These are phyloP conservation scores for Holothuria leucospilota DNA, from an alignment of 53 echinoderm and acorn worm species.

Conservation along the genomic window DNA sequence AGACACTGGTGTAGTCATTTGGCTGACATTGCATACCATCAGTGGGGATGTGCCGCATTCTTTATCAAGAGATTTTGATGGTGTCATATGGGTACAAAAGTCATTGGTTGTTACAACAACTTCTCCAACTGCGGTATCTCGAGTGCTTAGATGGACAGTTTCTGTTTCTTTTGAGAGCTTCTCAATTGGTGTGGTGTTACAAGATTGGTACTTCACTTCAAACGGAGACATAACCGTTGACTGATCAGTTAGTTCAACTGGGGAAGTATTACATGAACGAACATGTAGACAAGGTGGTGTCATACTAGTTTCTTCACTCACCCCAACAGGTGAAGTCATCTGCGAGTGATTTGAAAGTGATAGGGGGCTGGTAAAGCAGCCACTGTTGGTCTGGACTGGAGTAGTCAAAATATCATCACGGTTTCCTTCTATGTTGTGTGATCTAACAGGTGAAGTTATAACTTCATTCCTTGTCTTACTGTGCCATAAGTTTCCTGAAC, in stretches of 20 bases:
- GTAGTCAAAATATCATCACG: background rate
- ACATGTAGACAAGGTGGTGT: conserved; percentile 42
- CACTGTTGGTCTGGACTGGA: background rate
- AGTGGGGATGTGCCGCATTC: conserved; percentile 11
- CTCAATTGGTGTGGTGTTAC: background rate
- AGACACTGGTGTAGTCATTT: conserved; percentile 32
- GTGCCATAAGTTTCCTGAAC: conserved; percentile 15
- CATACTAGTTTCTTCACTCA: conserved; percentile 44
- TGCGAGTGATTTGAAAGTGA: conserved; percentile 38
- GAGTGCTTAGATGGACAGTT: background rate
- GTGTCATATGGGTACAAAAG: conserved; percentile 1
- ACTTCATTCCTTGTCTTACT: background rate
- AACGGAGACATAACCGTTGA: conserved; percentile 48
- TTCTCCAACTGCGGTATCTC: conserved; percentile 1
- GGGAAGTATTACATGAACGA: conserved; percentile 50
- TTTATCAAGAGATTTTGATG: conserved; percentile 15
- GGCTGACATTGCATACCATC: background rate
- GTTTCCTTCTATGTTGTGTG: background rate
- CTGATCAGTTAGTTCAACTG: conserved; percentile 12
- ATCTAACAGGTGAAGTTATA: background rate
- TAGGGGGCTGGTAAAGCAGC: conserved; percentile 41
- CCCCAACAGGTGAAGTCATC: conserved; percentile 35
- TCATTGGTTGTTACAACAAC: background rate
- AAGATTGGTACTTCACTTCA: background rate
- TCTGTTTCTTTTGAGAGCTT: conserved; percentile 15